Conservation (phyloP, 2,797 vertebrate genomes). For the Platyrinchus mystaceus region DNA sequence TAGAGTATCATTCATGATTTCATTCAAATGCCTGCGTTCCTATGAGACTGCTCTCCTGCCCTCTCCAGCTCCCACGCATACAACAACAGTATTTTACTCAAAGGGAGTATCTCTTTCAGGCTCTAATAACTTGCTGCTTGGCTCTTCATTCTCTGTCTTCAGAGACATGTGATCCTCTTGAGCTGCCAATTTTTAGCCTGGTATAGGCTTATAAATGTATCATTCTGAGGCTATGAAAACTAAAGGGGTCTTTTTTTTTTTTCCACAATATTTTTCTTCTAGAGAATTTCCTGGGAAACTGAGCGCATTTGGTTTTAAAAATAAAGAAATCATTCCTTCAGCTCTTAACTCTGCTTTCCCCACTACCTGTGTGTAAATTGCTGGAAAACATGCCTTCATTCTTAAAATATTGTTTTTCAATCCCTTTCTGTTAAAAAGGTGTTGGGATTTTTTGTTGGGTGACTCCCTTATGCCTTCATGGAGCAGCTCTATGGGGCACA, state of each 20-base stretch:
- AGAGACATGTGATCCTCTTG: not conserved
- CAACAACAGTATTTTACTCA: not conserved
- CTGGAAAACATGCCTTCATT: not conserved
- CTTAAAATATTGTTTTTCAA: not conserved
- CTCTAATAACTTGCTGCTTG: not conserved
- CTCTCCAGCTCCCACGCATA: not conserved
- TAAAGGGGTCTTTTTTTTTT: not conserved
- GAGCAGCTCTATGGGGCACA: not conserved
- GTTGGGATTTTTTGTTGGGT: not conserved
- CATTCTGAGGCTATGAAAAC: not conserved
- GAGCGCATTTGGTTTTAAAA: not conserved
- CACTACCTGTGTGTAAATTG: not conserved
- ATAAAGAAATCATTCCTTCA: not conserved
- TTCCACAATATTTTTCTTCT: not conserved
- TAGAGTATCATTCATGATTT: not conserved
- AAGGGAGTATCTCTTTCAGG: not conserved
- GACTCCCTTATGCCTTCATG: fast-evolving
- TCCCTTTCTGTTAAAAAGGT: not conserved
- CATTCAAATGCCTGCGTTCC: not conserved
- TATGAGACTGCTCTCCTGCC: not conserved
- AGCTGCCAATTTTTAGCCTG: not conserved
- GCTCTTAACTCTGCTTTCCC: not conserved
- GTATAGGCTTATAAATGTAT: not conserved
- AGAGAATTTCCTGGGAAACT: not conserved
- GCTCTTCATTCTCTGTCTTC: not conserved